A percentile compares a stretch with the other conserved stretches of the same genome.
These are phyloP conservation scores for Eupithecia centaureata DNA, from an alignment of 2,888 invertebrate genomes.

Conservation along the genomic window DNA sequence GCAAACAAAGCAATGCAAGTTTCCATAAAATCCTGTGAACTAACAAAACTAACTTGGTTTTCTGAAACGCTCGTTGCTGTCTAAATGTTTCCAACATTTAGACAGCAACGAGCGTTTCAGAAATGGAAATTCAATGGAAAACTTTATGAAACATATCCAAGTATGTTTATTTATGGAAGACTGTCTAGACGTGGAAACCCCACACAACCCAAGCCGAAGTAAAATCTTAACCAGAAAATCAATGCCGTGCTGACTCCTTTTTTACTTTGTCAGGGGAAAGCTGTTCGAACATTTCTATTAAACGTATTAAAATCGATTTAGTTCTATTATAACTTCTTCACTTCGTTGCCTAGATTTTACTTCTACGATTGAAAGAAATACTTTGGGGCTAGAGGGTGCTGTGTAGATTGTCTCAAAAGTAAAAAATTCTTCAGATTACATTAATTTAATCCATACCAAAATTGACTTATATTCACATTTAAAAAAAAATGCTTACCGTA, in stretches of 20 bases:
- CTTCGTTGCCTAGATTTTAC: too few species aligned
- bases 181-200: conserved; percentile 34
- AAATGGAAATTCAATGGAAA: conserved; percentile 38
- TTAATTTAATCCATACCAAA: too few species aligned
- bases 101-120: too few species aligned
- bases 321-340: not conserved
- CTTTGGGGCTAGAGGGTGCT: too few species aligned
- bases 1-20: conserved; percentile 7
- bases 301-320: too few species aligned
- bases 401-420: too few species aligned
- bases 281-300: too few species aligned
- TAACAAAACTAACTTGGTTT: conserved; percentile 27
- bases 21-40: conserved; percentile 13
- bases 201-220: conserved; percentile 24
- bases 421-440: too few species aligned
- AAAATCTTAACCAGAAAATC: conserved; percentile 4
- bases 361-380: too few species aligned
- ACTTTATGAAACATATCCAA: conserved; percentile 38
- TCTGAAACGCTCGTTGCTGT: conserved; percentile 19
- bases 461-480: too few species aligned
- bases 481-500: too few species aligned
- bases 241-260: not conserved
- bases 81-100: too few species aligned
- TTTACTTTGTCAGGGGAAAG: not conserved
- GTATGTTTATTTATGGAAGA: conserved; percentile 34